Evolutionary conservation across 2,888 invertebrate species (phyloP).

Genomic region (Microctonus hyperodae): DNA sequence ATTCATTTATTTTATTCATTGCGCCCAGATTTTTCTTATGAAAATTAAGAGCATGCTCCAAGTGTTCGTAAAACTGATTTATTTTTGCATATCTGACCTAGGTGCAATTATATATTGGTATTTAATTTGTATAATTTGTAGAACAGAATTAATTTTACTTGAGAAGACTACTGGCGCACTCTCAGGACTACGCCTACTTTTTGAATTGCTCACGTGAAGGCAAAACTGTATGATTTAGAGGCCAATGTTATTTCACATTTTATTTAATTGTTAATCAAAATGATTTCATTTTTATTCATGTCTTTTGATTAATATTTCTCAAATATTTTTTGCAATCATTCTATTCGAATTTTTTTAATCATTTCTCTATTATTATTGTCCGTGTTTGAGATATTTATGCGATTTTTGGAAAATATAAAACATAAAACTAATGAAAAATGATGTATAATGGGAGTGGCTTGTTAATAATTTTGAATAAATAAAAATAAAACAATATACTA

Average conservation of each 20-base stretch:
- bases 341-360: background rate
- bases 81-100: background rate
- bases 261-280: background rate
- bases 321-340: no score
- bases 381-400: background rate
- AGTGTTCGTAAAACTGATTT: background rate
- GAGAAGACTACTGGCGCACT: conserved; percentile 34
- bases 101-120: background rate
- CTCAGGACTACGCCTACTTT: conserved; percentile 59
- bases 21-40: background rate
- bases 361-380: no score
- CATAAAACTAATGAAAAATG: conserved; percentile 10
- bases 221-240: conserved; percentile 29
- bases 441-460: conserved; percentile 24
- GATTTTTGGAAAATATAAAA: background rate
- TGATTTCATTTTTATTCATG: background rate
- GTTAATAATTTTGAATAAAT: conserved; percentile 1
- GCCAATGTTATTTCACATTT: background rate
- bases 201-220: conserved; percentile 58
- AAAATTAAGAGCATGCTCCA: background rate
- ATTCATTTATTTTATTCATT: background rate
- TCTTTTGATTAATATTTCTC: no score
- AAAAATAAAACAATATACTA: background rate
- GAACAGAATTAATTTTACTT: conserved; percentile 3
- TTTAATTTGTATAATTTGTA: background rate